Evolutionary conservation across 1,140 invertebrate species (phyloP), one percentile per base, ranked within the genome.

Genomic region (Cydia fagiglandana): DNA sequence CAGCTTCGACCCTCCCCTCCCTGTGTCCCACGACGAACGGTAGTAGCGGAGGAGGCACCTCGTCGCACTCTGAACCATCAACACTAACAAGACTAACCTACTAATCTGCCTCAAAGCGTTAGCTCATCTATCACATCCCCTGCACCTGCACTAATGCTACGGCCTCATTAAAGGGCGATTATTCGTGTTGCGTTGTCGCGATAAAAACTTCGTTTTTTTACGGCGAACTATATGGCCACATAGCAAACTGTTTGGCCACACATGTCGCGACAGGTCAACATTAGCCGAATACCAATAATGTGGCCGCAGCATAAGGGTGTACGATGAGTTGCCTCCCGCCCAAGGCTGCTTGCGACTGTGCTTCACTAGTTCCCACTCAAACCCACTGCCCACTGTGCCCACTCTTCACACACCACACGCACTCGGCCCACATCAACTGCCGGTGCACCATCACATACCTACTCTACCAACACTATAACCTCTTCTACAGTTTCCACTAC

Each of bases 11-110:
- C 47, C 73, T 56, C 64, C 79, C 76, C 38, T 38, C 73, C 80
- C 79, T 81, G 77, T 80, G 61, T 79, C 68, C 74, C 75, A 66
- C 24, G 70, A 76, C 64, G 76, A 78, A 64, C 70, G 75, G 78
- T 73, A 73, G 77, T 24, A 64, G 78, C 81, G 83, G 84, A 79
- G 81, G 68, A 77, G 87, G 83, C 75, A 75, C 41, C 38, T 64
- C 34, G 66, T 75, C 30, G 64, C 20, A 24, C 56, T 24, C 56
- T 10, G n/a, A 17, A 61, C 56, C 56, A 45, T 45, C 10, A 12
- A 9, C 56, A 24, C 56, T 61, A 61, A 84, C 83, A 83, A 85
- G 85, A 79, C 78, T 78, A 81, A 81, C 79, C 73, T 76, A 80
- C 81, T 74, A 78, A 78, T 84, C 79, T 79, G 70, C 64, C 13